These are phyloP conservation scores for Cyphomyrus plagiostoma DNA, from an alignment of 2,113 vertebrate genomes.

Conservation along the genomic window DNA sequence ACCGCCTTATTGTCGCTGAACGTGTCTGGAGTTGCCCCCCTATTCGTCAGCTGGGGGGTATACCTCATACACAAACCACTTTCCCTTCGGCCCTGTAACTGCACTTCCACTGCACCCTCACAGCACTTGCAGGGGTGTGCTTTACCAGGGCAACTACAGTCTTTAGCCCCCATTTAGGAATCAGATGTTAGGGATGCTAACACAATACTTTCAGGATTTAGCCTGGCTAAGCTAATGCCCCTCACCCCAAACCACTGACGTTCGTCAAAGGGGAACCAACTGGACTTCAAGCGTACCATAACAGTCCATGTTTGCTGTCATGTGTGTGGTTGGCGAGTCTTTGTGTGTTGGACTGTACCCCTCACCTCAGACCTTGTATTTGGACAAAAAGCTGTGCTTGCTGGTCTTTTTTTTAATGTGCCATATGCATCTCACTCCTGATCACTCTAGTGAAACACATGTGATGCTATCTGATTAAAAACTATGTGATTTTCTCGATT, in stretches of 20 bases:
- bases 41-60: not conserved
- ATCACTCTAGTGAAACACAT: not conserved
- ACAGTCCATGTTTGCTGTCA: not conserved
- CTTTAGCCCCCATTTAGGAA: not conserved
- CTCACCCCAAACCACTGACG: not conserved
- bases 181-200: not conserved
- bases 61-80: not conserved
- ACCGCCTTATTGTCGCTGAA: constrained; percentile 21
- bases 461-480: not conserved
- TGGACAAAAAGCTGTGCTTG: not conserved
- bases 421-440: not conserved
- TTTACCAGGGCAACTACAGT: not conserved
- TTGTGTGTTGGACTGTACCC: not conserved
- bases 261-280: not conserved
- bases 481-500: not conserved
- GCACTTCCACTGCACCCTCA: not conserved
- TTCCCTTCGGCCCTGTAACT: not conserved
- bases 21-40: not conserved
- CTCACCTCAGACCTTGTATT: not conserved
- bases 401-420: not conserved
- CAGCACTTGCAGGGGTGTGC: not conserved
- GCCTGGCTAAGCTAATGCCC: not conserved
- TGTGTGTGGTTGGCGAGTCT: not conserved
- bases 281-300: not conserved
- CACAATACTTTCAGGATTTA: not conserved